phyloP scores from a whole-genome alignment of 2,797 vertebrate species.

The Esox lucius region DNA sequence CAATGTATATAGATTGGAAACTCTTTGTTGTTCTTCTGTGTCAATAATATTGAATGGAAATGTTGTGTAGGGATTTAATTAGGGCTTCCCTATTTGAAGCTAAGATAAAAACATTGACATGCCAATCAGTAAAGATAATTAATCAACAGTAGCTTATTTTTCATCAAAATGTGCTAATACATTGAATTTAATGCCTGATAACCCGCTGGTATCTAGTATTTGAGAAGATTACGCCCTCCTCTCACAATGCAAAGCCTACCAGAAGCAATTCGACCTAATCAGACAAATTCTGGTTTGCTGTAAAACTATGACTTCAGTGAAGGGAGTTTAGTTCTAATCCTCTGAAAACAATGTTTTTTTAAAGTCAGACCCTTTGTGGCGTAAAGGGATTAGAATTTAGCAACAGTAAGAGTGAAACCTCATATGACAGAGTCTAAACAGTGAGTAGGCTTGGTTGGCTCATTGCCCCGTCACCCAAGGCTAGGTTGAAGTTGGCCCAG shows the following conservation, averaged over 20 bases:
- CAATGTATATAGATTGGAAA: slow-evolving; percentile 1
- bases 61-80: not conserved
- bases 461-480: slow-evolving; percentile 53
- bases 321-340: not conserved
- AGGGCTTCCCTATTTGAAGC: not conserved
- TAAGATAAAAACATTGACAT: not conserved
- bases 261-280: slow-evolving; percentile 49
- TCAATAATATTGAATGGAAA: slow-evolving; percentile 2
- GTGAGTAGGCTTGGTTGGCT: slow-evolving; percentile 28
- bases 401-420: not conserved
- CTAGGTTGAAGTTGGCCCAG: slow-evolving; percentile 35
- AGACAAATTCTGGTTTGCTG: slow-evolving; percentile 43
- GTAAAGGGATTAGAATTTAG: not conserved
- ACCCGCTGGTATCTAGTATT: not conserved
- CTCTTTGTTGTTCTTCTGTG: not conserved
- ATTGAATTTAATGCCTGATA: slow-evolving; percentile 7
- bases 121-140: slow-evolving; percentile 7
- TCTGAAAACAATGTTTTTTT: not conserved
- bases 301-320: not conserved
- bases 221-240: not conserved
- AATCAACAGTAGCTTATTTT: slow-evolving; percentile 1
- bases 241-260: slow-evolving; percentile 43
- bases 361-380: too few relatives aligned
- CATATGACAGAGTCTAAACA: not conserved
- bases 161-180: slow-evolving; percentile 10